These are phyloP conservation scores for Chrysolina oricalcia DNA, from an alignment of 2,888 invertebrate genomes.

Conservation along the genomic window DNA sequence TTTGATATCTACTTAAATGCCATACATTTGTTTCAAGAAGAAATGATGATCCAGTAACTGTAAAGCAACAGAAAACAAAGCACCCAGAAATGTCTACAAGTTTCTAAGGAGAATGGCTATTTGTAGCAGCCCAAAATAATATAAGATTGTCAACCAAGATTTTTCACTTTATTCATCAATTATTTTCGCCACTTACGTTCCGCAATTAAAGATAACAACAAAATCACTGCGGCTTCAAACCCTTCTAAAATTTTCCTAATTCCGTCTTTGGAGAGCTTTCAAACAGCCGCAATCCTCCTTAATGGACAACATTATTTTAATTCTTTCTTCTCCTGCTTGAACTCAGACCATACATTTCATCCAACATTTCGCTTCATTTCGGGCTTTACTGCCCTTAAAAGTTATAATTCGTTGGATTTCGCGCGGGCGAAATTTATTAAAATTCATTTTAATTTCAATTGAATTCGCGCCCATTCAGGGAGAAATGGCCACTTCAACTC, in stretches of 20 bases:
- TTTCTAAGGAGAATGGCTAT: no score
- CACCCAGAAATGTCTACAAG: no score
- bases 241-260: not conserved
- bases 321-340: slow-evolving; percentile 11
- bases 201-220: not conserved
- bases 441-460: slow-evolving; percentile 17
- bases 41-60: no score
- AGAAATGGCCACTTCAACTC: slow-evolving; percentile 15
- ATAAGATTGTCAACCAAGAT: no score
- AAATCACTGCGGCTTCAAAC: not conserved
- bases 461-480: not conserved
- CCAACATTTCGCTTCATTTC: slow-evolving; percentile 15
- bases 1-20: no score
- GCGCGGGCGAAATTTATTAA: not conserved
- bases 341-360: slow-evolving; percentile 22
- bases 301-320: slow-evolving; percentile 22
- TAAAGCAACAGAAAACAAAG: no score
- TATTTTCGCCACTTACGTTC: no score
- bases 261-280: slow-evolving; percentile 15
- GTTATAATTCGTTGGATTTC: slow-evolving; percentile 14
- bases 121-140: no score
- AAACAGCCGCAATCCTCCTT: slow-evolving; percentile 8
- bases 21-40: no score
- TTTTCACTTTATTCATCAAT: no score
- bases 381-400: slow-evolving; percentile 8